Base-by-base conservation (phyloP, 2,113 vertebrate genomes). In the Mesocricetus auratus region DNA sequence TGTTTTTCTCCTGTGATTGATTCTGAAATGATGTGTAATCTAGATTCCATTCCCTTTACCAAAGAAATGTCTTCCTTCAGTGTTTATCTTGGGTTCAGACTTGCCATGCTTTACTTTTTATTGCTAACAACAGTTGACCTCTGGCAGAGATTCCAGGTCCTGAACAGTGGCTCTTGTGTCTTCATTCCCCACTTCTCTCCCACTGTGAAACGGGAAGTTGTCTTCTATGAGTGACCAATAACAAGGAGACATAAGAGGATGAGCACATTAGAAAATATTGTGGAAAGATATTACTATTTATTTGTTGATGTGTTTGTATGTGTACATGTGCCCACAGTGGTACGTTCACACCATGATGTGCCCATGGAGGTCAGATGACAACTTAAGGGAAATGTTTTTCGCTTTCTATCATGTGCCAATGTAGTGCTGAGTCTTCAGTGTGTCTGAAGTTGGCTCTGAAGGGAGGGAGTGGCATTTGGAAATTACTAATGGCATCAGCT, bases 1-100 rank as follows among this genome's bases (percentile, higher is more conserved):
- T 68, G 36, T 73, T 94, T 73, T n/a, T 93, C 45, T 93, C 92
- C 9, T 92, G 86, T 88, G 64, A 50, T 5, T 91, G 60, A 68
- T 58, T 17, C 8, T 66, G 74, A 93, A 87, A 89, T 87, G 60
- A 13, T 60, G 11, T 73, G 21, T 39, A 75, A 60, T 73, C 36
- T 79, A 87, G 90, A 71, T 89, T 82, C 5, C 12, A 1, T 78
- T 89, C 95, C 12, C 4, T 87, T 86, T 81, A 29, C 39, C 45
- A 78, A 53, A 71, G 77, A 56, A 58, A 75, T 64, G 91, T 95
- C 78, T 89, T 29, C 64, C 15, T 45, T 88, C 19, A 60, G 33
- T 83, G 22, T 96, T 86, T 92, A 62, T 50, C 31, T n/a, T 68
- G 62, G 45, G 24, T 66, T 81, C 26, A 33, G 66, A 12, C 2